Base-by-base conservation (phyloP, 1,140 invertebrate species). In the Doryteuthis pealeii region DNA sequence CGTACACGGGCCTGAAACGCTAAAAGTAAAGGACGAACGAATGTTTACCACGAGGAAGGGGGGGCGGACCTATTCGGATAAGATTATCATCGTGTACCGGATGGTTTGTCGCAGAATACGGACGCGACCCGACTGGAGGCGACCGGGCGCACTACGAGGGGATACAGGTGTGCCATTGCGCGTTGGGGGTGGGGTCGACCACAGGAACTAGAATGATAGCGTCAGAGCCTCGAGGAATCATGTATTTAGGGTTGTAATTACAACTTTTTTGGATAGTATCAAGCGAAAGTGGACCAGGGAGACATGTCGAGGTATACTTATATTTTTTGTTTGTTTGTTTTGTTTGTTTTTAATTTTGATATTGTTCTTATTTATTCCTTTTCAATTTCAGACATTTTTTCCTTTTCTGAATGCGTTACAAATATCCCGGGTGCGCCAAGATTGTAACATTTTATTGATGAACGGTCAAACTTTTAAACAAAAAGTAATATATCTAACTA, bases 1-100 rank as follows among this genome's bases (percentile, higher is more conserved):
- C 80, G 0, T 76, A 72, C 1, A 72, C 77, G 6, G 81, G 81
- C 26, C 28, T 74, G 15, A 5, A 43, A 12, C 79, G 74, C 71
- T n/a, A n/a, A n/a, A n/a, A n/a, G n/a, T n/a, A n/a, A 76, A 78
- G 6, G 77, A 77, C 18, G 72, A 74, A 22, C 8, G 74, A 6
- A 82, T 79, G 80, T 84, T 82, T 71, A 73, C 32, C 45, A 18
- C 40, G 22, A 71, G 76, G 49, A 68, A 80, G 30, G 81, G 83
- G 3, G 78, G 77, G 0, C 66, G 82, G 2, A 65, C 58, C 26
- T 72, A 73, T 71, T 78, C 77, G 8, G 79, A 76, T 22, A 80
- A 81, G 65, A 75, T 82, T 43, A 45, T 79, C 2, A 71, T 85
- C 22, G 66, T 85, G 4, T 80, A 84, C 40, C 82, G 1, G 83